Conservation (phyloP, 1,140 invertebrate genomes). For the Bactericera cockerelli region DNA sequence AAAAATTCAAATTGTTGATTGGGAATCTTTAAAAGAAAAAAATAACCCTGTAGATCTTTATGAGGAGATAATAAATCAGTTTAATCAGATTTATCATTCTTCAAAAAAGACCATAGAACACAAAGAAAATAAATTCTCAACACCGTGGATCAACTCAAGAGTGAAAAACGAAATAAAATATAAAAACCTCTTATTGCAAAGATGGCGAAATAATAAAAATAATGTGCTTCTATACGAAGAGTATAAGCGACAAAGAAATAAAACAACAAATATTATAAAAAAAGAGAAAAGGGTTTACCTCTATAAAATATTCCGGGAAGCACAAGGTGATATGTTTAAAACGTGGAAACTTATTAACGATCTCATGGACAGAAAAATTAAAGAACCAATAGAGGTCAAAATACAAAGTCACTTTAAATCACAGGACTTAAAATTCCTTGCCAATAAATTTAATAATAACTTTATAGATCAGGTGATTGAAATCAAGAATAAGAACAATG, state of each 20-base stretch:
- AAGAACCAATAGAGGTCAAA: background rate
- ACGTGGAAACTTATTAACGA: background rate
- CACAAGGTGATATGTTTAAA: background rate
- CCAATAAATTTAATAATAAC: background rate
- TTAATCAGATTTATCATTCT: background rate
- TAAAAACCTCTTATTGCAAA: background rate
- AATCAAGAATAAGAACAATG: background rate
- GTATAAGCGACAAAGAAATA: background rate
- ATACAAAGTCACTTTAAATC: background rate
- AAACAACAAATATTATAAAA: background rate
- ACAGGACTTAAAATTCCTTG: background rate
- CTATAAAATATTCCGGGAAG: background rate
- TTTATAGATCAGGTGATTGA: background rate
- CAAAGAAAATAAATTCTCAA: background rate
- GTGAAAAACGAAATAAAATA: background rate
- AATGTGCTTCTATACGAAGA: background rate
- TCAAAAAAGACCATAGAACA: background rate
- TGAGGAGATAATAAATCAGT: background rate
- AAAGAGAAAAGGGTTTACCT: background rate
- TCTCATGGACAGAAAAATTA: background rate
- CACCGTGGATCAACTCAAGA: background rate
- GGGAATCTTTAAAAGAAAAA: background rate
- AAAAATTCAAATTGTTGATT: background rate
- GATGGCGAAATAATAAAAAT: background rate
- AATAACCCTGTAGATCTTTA: background rate